phyloP scores from a whole-genome alignment of 2,888 invertebrate genomes.

The Pristionchus fissidentatus region DNA sequence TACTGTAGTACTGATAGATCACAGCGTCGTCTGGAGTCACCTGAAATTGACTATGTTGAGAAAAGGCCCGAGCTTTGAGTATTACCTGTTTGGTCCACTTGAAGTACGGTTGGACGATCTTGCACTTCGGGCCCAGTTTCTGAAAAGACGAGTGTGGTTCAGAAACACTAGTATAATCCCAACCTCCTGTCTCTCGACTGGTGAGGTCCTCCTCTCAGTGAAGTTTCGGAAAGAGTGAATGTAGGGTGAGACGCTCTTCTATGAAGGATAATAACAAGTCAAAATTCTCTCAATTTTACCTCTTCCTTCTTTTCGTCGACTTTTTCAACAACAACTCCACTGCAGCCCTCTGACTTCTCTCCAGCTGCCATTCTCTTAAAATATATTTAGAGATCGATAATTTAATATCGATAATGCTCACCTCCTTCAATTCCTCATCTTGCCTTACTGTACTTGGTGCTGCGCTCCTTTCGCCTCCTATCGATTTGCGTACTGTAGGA shows the following conservation, averaged over 20 bases:
- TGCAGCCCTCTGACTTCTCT: not conserved
- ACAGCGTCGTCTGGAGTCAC: not conserved
- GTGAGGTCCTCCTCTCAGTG: not conserved
- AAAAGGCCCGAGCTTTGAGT: too few relatives aligned
- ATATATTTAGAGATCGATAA: too few relatives aligned
- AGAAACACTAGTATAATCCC: not conserved
- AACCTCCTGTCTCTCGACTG: not conserved
- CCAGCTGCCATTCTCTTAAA: not conserved
- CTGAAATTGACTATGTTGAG: not conserved
- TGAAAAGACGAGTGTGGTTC: too few relatives aligned
- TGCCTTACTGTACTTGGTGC: too few relatives aligned
- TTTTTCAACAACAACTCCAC: not conserved
- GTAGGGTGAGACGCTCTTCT: not conserved
- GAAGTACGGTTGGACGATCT: constrained; percentile 2
- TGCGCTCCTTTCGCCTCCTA: too few relatives aligned
- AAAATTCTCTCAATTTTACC: not conserved
- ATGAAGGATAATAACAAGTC: not conserved
- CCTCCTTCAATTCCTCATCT: too few relatives aligned
- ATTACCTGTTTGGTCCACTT: not conserved
- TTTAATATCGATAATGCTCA: too few relatives aligned
- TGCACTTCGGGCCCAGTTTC: not conserved
- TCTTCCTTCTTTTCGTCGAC: not conserved
- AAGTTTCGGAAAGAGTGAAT: not conserved
- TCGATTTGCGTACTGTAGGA: too few relatives aligned
- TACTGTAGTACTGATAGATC: not conserved